Conservation (phyloP, 2,888 invertebrate genomes). For the Volucella bombylans region DNA sequence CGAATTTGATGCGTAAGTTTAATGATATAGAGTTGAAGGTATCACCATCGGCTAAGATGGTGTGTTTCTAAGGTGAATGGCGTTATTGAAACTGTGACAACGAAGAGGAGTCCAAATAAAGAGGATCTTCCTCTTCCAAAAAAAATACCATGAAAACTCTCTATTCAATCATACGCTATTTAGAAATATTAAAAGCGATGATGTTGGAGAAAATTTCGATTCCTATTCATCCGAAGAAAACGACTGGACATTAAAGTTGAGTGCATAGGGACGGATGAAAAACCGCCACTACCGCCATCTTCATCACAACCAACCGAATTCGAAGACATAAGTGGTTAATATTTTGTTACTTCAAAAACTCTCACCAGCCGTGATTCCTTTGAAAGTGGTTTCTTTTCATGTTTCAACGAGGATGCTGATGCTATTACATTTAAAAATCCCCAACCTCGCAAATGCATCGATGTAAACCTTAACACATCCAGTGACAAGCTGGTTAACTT, state of each 20-base stretch:
- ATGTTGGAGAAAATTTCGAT: conserved; percentile 76
- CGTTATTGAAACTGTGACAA: conserved; percentile 80
- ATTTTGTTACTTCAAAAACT: conserved; percentile 78
- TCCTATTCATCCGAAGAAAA: conserved; percentile 77
- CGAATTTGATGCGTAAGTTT: conserved; percentile 82
- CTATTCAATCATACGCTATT: conserved; percentile 85
- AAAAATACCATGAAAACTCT: conserved; percentile 84
- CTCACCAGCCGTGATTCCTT: conserved; percentile 91
- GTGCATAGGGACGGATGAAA: conserved; percentile 58
- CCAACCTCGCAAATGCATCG: conserved; percentile 78
- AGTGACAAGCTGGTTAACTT: conserved; percentile 81
- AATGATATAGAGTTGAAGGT: conserved; percentile 80
- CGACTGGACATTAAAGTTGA: conserved; percentile 70
- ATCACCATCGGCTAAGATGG: conserved; percentile 73
- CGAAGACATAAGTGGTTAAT: conserved; percentile 76
- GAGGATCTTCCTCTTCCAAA: conserved; percentile 70
- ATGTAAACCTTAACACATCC: conserved; percentile 78
- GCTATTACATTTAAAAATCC: conserved; percentile 82
- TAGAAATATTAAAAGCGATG: conserved; percentile 76
- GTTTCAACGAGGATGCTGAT: conserved; percentile 91
- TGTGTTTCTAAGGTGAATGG: conserved; percentile 77
- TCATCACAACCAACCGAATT: conserved; percentile 76
- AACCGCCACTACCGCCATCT: conserved; percentile 74
- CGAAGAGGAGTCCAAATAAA: conserved; percentile 79
- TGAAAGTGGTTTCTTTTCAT: conserved; percentile 95